Base-by-base conservation (phyloP, 2,888 invertebrate species). In the Morpho achilles region DNA sequence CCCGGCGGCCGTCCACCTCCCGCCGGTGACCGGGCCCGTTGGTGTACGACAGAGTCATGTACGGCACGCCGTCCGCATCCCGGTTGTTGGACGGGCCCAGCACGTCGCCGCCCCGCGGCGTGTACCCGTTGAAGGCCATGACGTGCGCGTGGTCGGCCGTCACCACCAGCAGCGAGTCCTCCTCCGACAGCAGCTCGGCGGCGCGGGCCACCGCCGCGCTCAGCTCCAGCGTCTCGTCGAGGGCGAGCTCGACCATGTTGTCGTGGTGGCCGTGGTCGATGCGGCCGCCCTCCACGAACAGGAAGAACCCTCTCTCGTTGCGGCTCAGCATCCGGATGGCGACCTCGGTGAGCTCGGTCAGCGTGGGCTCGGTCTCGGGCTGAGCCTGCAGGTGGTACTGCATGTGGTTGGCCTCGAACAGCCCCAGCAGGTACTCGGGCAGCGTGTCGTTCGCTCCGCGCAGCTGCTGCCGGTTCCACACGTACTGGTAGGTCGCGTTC, bases 71-170 rank as follows among this genome's bases (percentile, higher is more conserved):
- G 60, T 91, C 89, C 7, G 74, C 75, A 48, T 76, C 83, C 56
- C 87, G 83, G 32, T 76, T 76, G 48, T 75, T 77, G 1, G 69
- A 66, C 2, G 80, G 50, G 0, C 78, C 79, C 49, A 74, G 66
- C 39, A 80, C 71, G 46, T 73, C 70, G 42, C 68, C 67, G 7
- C 79, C 79, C 49, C 94, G 84, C 10, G 79, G 76, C 2, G 93
- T 88, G 75, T 95, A 95, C 0, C 95, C 95, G 39, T 91, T 89
- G 62, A 92, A 87, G 49, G 91, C 87, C 89, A 95, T 92, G 0
- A 93, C 92, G 73, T 95, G 95, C 0, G 94, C 92, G 73, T 95
- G 95, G 80, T 95, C 95, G 0, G 95, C 90, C 0, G 94, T 94
- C 6, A 94, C 95, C 9, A 96, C 92, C 41, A 96, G 91, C 32